A percentile compares a stretch with the other conserved stretches of the same genome.
phyloP scores from a whole-genome alignment of 2,113 vertebrate species.

The Amphiprion percula region DNA sequence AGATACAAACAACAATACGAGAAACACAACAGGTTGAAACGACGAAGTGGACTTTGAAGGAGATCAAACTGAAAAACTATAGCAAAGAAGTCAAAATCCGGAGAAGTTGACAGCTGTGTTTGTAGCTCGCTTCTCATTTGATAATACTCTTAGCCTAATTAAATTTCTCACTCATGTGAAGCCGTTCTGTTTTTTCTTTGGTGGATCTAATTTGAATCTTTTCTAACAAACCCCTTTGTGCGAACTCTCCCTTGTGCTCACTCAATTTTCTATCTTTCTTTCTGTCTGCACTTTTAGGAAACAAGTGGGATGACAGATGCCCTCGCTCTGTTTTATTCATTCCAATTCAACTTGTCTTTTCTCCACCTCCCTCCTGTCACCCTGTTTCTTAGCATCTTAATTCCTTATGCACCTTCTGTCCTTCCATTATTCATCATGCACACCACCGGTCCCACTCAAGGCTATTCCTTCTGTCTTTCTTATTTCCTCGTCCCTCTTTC shows the following conservation, averaged over 20 bases:
- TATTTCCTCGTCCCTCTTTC: constrained; percentile 35
- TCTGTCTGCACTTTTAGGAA: constrained; percentile 26
- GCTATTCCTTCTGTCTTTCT: constrained; percentile 49
- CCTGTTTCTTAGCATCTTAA: constrained; percentile 49
- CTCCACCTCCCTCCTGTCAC: constrained; percentile 37
- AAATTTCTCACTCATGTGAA: constrained; percentile 38
- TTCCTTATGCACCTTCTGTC: constrained; percentile 47
- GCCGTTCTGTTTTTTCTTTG: constrained; percentile 20
- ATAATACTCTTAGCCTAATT: constrained; percentile 42
- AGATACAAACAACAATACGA: background rate
- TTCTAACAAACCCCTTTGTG: constrained; percentile 27
- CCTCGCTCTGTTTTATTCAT: constrained; percentile 47
- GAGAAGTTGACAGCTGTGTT: background rate
- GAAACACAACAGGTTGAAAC: background rate
- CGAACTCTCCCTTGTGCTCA: constrained; percentile 24
- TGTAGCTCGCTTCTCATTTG: constrained; percentile 8
- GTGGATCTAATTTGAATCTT: constrained; percentile 48
- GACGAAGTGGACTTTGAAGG: background rate
- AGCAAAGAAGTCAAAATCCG: background rate
- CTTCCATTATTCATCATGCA: constrained; percentile 66
- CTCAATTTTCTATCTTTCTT: constrained; percentile 25
- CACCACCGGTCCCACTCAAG: constrained; percentile 46
- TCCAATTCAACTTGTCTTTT: constrained; percentile 40
- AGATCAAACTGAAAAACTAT: background rate
- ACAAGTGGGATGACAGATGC: constrained; percentile 42